Evolutionary conservation across 2,113 vertebrate species (phyloP).

Genomic region (Delphinus delphis): DNA sequence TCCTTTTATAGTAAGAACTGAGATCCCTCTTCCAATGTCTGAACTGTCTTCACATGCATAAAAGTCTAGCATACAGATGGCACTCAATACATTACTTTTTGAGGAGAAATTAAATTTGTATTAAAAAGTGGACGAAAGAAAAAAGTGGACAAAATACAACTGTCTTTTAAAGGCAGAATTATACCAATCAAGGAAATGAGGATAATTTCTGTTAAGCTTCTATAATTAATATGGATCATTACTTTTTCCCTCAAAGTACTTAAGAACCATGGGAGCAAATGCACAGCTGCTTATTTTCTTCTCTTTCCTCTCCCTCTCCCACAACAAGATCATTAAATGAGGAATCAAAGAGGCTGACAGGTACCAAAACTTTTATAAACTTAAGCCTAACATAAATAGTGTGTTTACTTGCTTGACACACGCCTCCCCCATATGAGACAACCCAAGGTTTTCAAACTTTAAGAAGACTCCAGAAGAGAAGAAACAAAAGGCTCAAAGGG

Average conservation of each 20-base stretch:
- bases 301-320: background rate
- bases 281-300: background rate
- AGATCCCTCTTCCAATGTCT: background rate
- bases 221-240: background rate
- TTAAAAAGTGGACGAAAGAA: background rate
- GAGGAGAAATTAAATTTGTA: constrained; percentile 6
- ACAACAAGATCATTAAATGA: background rate
- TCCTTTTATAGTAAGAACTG: background rate
- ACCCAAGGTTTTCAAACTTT: background rate
- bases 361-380: background rate
- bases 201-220: background rate
- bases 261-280: background rate
- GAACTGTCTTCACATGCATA: background rate
- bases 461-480: background rate
- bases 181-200: background rate
- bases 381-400: background rate
- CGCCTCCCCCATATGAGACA: background rate
- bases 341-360: background rate
- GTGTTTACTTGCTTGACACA: background rate
- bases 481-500: background rate
- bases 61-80: background rate
- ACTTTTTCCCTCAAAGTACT: background rate
- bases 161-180: constrained; percentile 5
- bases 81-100: background rate
- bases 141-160: background rate